Conservation (phyloP, 2,888 invertebrate genomes). For the Tipula helvola region DNA sequence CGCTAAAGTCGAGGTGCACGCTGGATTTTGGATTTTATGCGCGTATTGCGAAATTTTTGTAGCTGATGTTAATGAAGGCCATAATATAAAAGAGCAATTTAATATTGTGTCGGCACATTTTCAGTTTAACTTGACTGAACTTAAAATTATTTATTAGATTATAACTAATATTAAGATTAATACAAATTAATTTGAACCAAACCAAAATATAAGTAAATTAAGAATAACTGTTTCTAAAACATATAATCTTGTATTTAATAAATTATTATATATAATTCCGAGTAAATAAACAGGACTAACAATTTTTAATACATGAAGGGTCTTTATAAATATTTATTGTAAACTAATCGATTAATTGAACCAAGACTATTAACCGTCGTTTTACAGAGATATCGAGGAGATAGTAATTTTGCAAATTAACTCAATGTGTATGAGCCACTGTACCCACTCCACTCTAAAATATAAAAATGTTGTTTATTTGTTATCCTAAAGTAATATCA, state of each 20-base stretch:
- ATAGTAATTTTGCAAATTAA: background rate
- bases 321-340: background rate
- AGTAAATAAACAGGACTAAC: too few species aligned
- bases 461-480: background rate
- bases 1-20: too few species aligned
- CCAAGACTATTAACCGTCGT: background rate
- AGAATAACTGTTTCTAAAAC: background rate
- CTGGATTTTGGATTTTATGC: too few species aligned
- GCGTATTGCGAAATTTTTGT: too few species aligned
- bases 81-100: too few species aligned
- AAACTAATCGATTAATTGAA: background rate
- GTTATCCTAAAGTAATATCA: background rate
- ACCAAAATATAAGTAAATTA: background rate
- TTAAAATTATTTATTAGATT: too few species aligned
- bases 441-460: background rate
- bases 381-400: background rate
- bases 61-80: too few species aligned
- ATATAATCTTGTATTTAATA: background rate
- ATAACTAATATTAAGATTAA: too few species aligned
- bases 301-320: background rate
- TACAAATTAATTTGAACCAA: background rate
- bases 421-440: background rate
- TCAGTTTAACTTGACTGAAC: too few species aligned
- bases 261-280: background rate
- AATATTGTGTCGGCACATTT: too few species aligned